Base-by-base conservation (phyloP, 2,113 vertebrate genomes). In the Rafetus swinhoei region DNA sequence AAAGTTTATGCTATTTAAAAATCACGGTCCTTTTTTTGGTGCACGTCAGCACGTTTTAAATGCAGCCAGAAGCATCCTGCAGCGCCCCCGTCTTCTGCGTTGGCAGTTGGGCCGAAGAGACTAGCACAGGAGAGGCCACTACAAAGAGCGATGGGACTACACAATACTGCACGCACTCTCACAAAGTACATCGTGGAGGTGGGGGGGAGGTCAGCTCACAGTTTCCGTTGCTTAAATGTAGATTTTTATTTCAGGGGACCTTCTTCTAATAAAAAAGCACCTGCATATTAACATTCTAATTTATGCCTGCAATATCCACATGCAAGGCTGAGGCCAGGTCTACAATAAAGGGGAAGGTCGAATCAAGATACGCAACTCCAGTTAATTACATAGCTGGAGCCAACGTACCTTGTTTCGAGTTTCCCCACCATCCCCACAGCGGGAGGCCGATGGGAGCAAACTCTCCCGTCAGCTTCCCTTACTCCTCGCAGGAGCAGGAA, bases 81-180 rank as follows among this genome's bases (percentile, higher is more conserved):
- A 60, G 76, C 94, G 79, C 57, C 60, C 1, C 2, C 84, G 56
- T 72, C 56, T 45, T 2, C 87, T 95, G 76, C 93, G 84, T 77
- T 1, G 1, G 35, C 79, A 89, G 92, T 77, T 1, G 60, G 59
- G 57, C 54, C 93, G 87, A 84, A 90, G 94, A 91, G 88, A 0
- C 24, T 22, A 53, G 79, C 85, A 53, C 11, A 45, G 79, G 79
- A 62, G 84, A 5, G 82, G 72, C 94, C 95, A 93, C 91, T 90
- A 90, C 94, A 82, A 0, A 1, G 91, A 69, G 82, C 91, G 96
- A 94, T 93, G 94, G 95, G 95, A 95, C 81, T 85, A 85, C 65
- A 94, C 95, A 93, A 90, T 83, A 84, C 87, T 94, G 93, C 95
- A 95, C 90, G 90, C 86, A 3, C 55, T 27, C 13, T 93, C 82